Percentiles rank a stretch among this genome's conserved stretches.
Evolutionary conservation across 1,140 invertebrate species (phyloP).

Genomic region (Neuroterus valhalla): DNA sequence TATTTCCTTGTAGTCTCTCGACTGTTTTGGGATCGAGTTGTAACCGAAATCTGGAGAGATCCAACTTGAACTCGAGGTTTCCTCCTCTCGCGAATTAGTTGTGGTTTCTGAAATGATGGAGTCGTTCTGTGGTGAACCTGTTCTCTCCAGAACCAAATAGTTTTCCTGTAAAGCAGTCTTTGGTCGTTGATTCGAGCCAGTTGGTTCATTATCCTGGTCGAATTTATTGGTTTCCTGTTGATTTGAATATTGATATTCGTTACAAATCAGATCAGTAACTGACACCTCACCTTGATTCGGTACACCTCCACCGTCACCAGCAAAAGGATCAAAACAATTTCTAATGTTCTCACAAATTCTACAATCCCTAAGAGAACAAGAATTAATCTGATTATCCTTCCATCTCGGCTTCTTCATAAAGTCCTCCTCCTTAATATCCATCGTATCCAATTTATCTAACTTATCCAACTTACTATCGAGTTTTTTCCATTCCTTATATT

Average conservation of each 20-base stretch:
- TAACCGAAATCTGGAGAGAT: conserved; percentile 57
- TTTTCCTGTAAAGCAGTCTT: conserved; percentile 62
- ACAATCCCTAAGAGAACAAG: conserved; percentile 53
- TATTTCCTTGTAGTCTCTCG: conserved; percentile 18
- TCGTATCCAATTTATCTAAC: conserved; percentile 37
- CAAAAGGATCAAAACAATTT: conserved; percentile 47
- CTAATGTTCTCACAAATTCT: conserved; percentile 59
- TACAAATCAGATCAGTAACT: neutral
- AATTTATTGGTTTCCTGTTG: neutral
- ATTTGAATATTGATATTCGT: neutral
- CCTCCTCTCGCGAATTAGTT: conserved; percentile 30
- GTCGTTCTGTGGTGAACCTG: neutral
- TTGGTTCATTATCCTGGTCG: neutral
- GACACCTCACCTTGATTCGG: no score
- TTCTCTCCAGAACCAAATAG: conserved; percentile 54
- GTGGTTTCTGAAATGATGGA: neutral
- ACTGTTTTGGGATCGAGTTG: conserved; percentile 59
- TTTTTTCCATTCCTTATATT: conserved; percentile 66
- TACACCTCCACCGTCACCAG: neutral
- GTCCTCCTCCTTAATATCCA: conserved; percentile 54
- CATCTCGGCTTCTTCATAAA: conserved; percentile 67
- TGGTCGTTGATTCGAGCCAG: conserved; percentile 43
- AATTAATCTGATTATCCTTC: conserved; percentile 58
- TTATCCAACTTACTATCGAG: conserved; percentile 50
- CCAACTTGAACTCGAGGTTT: conserved; percentile 11